phyloP scores from a whole-genome alignment of 2,888 invertebrate genomes.

The Protophormia terraenovae region DNA sequence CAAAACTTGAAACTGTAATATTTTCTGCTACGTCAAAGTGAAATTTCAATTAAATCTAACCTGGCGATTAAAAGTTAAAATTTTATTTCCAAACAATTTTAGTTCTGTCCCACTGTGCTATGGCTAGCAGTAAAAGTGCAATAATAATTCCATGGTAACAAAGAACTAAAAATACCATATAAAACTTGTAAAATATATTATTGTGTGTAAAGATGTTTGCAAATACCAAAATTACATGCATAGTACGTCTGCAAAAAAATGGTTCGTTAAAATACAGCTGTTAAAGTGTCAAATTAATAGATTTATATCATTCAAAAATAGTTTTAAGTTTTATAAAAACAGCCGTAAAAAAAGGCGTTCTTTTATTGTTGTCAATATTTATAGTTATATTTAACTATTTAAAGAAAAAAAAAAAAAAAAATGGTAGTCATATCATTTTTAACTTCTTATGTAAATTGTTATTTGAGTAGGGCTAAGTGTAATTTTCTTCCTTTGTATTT shows the following conservation, averaged over 20 bases:
- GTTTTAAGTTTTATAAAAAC: background rate
- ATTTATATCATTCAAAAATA: constrained; percentile 40
- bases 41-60: too few species aligned
- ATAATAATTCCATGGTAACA: background rate
- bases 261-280: constrained; percentile 7
- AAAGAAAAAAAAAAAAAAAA: background rate
- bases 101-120: too few species aligned
- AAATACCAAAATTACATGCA: constrained; percentile 22
- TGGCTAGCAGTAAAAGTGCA: background rate
- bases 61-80: too few species aligned
- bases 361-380: background rate
- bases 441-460: background rate
- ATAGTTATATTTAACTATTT: background rate
- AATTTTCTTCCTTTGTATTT: background rate
- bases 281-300: constrained; percentile 60
- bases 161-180: constrained; percentile 15
- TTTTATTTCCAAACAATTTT: too few species aligned
- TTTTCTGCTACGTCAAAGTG: too few species aligned
- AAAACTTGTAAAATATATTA: background rate
- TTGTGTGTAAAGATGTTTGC: constrained; percentile 17
- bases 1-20: too few species aligned
- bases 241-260: constrained; percentile 1
- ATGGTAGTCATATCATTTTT: background rate
- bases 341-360: background rate
- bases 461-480: background rate